These are phyloP conservation scores for Columba janthina DNA, from an alignment of 2,113 vertebrate species.

Conservation along the genomic window DNA sequence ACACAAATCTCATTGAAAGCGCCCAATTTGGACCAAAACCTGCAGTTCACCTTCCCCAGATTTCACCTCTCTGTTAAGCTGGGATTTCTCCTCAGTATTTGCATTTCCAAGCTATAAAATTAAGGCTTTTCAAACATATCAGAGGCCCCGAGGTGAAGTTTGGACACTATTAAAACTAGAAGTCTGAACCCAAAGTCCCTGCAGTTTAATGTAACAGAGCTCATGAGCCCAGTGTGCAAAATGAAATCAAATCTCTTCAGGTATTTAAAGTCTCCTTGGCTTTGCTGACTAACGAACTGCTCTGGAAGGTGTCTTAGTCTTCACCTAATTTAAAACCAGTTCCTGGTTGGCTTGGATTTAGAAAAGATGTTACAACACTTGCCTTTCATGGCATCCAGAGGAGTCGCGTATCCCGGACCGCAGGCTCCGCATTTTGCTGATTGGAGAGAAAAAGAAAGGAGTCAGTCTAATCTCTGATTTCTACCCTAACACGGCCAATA, in stretches of 20 bases:
- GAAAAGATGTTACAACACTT: neutral
- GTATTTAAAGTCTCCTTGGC: neutral
- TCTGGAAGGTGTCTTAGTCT: neutral
- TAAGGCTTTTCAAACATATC: neutral
- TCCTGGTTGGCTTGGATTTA: neutral
- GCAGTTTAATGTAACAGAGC: neutral
- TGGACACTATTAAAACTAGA: neutral
- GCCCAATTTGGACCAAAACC: neutral
- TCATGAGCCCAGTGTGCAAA: neutral
- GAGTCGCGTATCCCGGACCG: constrained; percentile 87
- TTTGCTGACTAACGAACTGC: neutral
- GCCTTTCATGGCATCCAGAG: constrained; percentile 93
- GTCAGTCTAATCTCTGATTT: neutral
- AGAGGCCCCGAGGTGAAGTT: neutral
- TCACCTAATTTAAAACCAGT: too few species aligned
- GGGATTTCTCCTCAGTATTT: too few species aligned
- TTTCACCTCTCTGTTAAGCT: too few species aligned
- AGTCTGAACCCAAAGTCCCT: too few species aligned
- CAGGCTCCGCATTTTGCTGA: constrained; percentile 81
- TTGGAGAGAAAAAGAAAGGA: neutral
- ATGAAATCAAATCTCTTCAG: neutral
- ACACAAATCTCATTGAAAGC: neutral
- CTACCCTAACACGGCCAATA: neutral
- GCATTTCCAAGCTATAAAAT: neutral
- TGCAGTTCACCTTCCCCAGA: neutral